Percentiles rank a stretch among this genome's conserved stretches.
Evolutionary conservation across 2,113 vertebrate species (phyloP).

Genomic region (Gnathonemus echidnorhynchus): DNA sequence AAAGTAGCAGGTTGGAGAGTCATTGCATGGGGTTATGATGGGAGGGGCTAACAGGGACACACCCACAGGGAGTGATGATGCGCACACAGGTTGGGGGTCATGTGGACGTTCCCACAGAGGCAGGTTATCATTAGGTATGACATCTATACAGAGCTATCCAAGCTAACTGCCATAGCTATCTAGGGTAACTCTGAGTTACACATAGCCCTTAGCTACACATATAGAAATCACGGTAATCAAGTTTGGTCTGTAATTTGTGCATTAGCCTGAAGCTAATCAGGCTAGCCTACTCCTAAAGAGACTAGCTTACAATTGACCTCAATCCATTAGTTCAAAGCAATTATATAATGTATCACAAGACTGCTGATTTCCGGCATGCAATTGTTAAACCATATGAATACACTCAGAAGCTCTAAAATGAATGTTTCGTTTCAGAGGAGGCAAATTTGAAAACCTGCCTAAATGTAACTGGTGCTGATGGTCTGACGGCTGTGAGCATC

Average conservation of each 20-base stretch:
- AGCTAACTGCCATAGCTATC: not conserved
- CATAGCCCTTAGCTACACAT: not conserved
- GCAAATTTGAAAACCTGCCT: not conserved
- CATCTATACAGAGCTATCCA: not conserved
- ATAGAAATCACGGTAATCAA: not conserved
- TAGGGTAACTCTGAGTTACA: not conserved
- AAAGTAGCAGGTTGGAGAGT: not conserved
- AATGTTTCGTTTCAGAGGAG: not conserved
- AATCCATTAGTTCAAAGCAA: not conserved
- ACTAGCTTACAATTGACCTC: not conserved
- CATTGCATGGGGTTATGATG: not conserved
- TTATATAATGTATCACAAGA: not conserved
- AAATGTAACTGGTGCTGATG: not conserved
- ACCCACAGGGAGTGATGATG: not conserved
- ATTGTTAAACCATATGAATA: not conserved
- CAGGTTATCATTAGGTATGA: not conserved
- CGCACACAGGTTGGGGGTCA: not conserved
- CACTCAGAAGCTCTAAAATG: not conserved
- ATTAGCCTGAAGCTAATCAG: not conserved
- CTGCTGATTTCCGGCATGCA: not conserved
- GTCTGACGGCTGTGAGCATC: not conserved
- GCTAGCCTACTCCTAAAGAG: not conserved
- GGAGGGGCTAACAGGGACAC: not conserved
- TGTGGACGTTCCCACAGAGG: not conserved
- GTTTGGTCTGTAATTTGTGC: not conserved